Evolutionary conservation across 2,888 invertebrate species (phyloP), one percentile per base, ranked within the genome.

Genomic region (Parasteatoda lunata): DNA sequence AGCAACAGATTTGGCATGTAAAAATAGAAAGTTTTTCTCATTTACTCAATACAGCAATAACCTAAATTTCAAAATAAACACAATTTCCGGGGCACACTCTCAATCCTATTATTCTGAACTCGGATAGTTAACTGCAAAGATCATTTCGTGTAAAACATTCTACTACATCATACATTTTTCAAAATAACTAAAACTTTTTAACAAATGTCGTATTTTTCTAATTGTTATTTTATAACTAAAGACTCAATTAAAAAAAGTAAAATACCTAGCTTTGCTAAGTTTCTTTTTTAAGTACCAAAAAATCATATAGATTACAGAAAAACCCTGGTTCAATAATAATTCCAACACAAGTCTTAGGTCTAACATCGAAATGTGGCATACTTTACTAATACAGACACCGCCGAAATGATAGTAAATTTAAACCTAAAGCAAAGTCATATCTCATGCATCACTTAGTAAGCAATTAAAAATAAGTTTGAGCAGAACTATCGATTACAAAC

Each of bases 21-120:
- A 79, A 79, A 79, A 79, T 79, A 79, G 70, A 79, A 49, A 59
- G 51, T 9, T 79, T 51, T 68, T 68, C 15, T 68, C 78, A 64
- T 47, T 69, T 54, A 66, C 51, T 30, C n/a, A 54, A 71, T 79
- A 71, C n/a, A 78, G 70, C 59, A 79, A 59, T 79, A 79, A 54
- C 71, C n/a, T 51, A 45, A 30, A 59, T 15, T 48, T 64, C 70
- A n/a, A 45, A 45, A 15, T 9, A 66, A 51, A 47, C 15, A n/a
- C 54, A 5, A 59, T 13, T 4, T 59, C 45, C 64, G 59, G 75
- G 59, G 64, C 59, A 75, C 45, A 30, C 13, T 15, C 13, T 59
- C 11, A 48, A 45, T 70, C 54, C 45, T 5, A 68, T 45, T 68
- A 68, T 4, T 68, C 4, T 68, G 15, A 15, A 7, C 30, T 68